Evolutionary conservation across 2,888 invertebrate genomes (phyloP).

Genomic region (Ectropis crepuscularia): DNA sequence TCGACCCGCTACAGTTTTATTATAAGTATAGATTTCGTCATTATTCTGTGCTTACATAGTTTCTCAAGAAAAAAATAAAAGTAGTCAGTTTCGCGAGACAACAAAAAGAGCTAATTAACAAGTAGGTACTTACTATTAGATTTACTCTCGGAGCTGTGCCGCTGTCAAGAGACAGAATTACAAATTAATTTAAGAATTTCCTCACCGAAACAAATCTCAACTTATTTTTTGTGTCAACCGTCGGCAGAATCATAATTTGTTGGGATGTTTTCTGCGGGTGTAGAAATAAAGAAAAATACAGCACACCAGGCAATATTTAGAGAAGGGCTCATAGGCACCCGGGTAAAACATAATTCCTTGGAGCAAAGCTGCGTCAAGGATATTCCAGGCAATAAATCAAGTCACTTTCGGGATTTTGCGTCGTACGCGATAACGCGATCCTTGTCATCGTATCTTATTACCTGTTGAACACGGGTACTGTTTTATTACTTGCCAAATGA

Average conservation of each 20-base stretch:
- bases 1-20: too few species aligned
- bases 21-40: too few species aligned
- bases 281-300: constrained; percentile 36
- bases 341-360: constrained; percentile 56
- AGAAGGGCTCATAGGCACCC: constrained; percentile 44
- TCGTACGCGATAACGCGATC: constrained; percentile 67
- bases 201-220: constrained; percentile 27
- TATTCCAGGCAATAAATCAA: constrained; percentile 69
- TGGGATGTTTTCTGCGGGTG: constrained; percentile 33
- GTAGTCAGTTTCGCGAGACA: background rate
- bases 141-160: background rate
- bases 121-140: background rate
- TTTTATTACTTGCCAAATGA: constrained; percentile 55
- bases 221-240: constrained; percentile 32
- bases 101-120: background rate
- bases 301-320: constrained; percentile 38
- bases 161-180: constrained; percentile 15
- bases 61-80: background rate
- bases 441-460: constrained; percentile 72
- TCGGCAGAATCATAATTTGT: constrained; percentile 33
- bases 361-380: constrained; percentile 57
- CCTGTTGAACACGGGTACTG: constrained; percentile 67
- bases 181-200: constrained; percentile 30
- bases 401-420: constrained; percentile 64
- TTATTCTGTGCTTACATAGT: background rate